Evolutionary conservation across 2,113 vertebrate genomes (phyloP), one percentile per base, ranked within the genome.

Genomic region (Phalacrocorax aristotelis): DNA sequence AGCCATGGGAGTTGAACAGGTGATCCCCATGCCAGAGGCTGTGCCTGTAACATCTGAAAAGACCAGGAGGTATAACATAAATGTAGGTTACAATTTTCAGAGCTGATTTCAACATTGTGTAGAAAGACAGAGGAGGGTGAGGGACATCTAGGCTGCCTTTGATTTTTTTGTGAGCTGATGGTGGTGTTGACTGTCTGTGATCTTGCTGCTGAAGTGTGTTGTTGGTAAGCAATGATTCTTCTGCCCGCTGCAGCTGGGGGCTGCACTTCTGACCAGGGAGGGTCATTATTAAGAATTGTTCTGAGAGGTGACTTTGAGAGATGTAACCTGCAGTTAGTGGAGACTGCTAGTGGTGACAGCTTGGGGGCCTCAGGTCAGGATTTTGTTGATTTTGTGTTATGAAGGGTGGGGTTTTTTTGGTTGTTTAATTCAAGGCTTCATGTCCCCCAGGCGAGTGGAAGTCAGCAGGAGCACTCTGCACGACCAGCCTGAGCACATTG

Each of bases 401-500:
- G 30, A 25, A 49, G 34, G 29, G 14, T 49, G 44, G 17, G 15
- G 12, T 0, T 19, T 57, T 87, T 83, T 62, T 26, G 11, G 19
- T 66, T 82, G 48, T 87, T 68, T 25, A 25, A 22, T 66, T 51
- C 10, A 52, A 81, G 48, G 27, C 13, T 9, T 76, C 4, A 1
- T 12, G 17, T 49, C 61, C 40, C 29, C 42, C 42, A n/a, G 30
- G 29, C 44, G 55, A 65, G 58, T 15, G 36, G 11, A 62, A 29
- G 40, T 65, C 40, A 91, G 46, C 75, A 60, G 57, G 32, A 80
- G 61, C 55, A 40, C 42, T 21, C 17, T 54, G 30, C 38, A 34
- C 0, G 0, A 38, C 26, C 16, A 20, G 57, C 26, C 21, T 85
- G 65, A 44, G 42, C 34, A 26, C 34, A 7, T 1, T 20, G 58